Evolutionary conservation across 2,113 vertebrate genomes (phyloP).

Genomic region (Dipodomys ordii): DNA sequence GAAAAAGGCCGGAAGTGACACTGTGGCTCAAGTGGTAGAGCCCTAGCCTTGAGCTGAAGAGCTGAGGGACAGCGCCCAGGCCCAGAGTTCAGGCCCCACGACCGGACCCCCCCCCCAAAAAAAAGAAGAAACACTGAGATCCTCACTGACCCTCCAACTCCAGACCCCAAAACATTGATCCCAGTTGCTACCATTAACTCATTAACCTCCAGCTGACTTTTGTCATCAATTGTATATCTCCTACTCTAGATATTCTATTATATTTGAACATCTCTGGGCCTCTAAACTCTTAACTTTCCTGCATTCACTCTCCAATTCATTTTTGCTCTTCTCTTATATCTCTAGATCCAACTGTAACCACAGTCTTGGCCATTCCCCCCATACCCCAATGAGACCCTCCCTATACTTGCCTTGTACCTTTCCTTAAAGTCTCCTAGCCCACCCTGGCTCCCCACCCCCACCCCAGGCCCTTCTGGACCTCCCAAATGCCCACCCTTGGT

Average conservation of each 20-base stretch:
- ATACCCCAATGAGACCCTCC: background rate
- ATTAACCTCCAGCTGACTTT: background rate
- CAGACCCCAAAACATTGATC: background rate
- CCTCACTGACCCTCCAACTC: background rate
- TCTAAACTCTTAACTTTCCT: background rate
- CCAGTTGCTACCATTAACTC: background rate
- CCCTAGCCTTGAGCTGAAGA: too few relatives aligned
- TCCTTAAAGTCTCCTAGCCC: background rate
- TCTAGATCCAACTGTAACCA: background rate
- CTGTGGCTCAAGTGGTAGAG: too few relatives aligned
- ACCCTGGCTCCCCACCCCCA: background rate
- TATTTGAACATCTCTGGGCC: background rate
- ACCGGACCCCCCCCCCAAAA: too few relatives aligned
- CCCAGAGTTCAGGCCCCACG: too few relatives aligned
- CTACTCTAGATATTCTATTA: background rate
- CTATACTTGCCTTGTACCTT: background rate
- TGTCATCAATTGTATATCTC: background rate
- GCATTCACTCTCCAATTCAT: background rate
- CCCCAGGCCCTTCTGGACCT: fast-evolving
- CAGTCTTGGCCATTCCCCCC: background rate
- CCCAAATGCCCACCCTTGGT: slow-evolving; percentile 87
- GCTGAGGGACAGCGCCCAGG: too few relatives aligned
- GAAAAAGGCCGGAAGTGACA: too few relatives aligned
- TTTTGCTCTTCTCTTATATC: background rate
- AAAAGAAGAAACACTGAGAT: too few relatives aligned